Evolutionary conservation across 2,888 invertebrate species (phyloP), one percentile per base, ranked within the genome.

Genomic region (Sacculina carcini): DNA sequence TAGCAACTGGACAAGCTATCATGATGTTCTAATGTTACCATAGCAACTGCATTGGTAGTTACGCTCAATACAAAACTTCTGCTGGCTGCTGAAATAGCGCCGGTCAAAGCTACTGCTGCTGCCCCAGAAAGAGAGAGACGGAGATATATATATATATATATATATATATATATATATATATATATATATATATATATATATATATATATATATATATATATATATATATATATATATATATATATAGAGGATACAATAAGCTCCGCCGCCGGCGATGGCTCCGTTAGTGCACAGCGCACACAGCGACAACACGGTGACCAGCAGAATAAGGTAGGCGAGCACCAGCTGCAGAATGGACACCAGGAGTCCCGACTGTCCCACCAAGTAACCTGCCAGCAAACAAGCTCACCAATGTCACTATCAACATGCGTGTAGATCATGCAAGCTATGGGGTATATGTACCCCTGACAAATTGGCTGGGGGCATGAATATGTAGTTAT

Each of bases 251-350:
- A 85, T 82, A 96, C 96, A 99, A 63, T 99, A 99, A 38, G 94
- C 96, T 14, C 98, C 98, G 1, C 98, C 98, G 9, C 98, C 96
- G 70, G 98, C 92, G 0, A 99, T 83, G 26, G 96, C 96, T 19
- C 98, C 98, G 70, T 99, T 99, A 29, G 96, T 98, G 2, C 92
- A 94, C 62, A 98, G 90, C 31, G 98, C 96, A 67, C 96, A 96
- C 48, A 98, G 85, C 0, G 94, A 94, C 29, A 86, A 79, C 1
- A 96, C 92, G 0, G 98, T 98, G 63, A 92, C 84, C 29, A 89
- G 67, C 48, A 99, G 75, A 62, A 98, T 96, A n/a, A 77, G 71
- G 67, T 98, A 99, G 0, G 96, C 94, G 57, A 99, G 77, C 1
- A 75, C 68, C 63, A 98, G 85, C 67, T 92, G 89, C 2, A 77